Conservation (phyloP, 2,888 invertebrate genomes). For the Bembecia ichneumoniformis region DNA sequence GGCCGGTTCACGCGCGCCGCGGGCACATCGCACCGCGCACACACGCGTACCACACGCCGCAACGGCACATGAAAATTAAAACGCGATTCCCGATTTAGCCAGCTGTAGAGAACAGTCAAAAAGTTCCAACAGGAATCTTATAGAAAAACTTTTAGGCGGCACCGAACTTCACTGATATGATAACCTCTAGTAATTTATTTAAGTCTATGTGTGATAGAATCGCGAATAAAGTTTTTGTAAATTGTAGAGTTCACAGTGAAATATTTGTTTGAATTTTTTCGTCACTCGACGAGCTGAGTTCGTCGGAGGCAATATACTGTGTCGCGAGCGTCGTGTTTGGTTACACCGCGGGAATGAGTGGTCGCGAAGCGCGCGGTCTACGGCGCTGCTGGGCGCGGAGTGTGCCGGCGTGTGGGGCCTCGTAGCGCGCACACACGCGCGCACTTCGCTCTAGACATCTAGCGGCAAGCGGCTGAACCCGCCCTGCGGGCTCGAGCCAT, state of each 20-base stretch:
- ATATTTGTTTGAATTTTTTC: constrained; percentile 27
- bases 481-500: not conserved
- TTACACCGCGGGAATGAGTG: constrained; percentile 25
- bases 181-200: constrained; percentile 28
- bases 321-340: constrained; percentile 51
- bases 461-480: constrained; percentile 53
- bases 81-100: constrained; percentile 68
- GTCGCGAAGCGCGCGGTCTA: constrained; percentile 56
- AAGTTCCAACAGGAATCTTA: not conserved
- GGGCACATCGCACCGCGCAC: constrained; percentile 68
- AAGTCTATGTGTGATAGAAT: constrained; percentile 17
- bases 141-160: constrained; percentile 15
- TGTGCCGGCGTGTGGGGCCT: constrained; percentile 46
- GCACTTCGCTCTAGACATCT: constrained; percentile 42
- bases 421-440: constrained; percentile 59
- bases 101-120: constrained; percentile 25
- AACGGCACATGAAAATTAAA: constrained; percentile 70
- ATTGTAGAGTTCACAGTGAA: constrained; percentile 19
- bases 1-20: constrained; percentile 67
- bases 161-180: constrained; percentile 51
- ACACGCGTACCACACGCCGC: constrained; percentile 60
- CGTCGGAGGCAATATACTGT: constrained; percentile 18
- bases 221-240: not conserved
- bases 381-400: constrained; percentile 69
- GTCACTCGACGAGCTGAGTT: constrained; percentile 20